Evolutionary conservation across 2,797 vertebrate species (phyloP), one percentile per base, ranked within the genome.

Genomic region (Perodicticus potto): DNA sequence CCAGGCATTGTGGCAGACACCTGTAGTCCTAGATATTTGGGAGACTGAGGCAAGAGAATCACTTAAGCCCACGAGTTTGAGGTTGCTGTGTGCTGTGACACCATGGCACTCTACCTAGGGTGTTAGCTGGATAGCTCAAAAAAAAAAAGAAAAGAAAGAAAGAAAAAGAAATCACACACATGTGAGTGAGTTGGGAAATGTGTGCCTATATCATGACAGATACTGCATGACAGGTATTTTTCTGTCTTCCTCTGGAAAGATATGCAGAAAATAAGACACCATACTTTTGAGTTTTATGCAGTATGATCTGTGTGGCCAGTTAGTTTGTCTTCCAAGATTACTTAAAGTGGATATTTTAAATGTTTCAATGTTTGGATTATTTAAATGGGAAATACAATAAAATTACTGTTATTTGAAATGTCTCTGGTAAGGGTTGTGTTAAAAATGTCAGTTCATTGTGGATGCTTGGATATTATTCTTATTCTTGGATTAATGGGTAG

Each of bases 301-400:
- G 13, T 34, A 80, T 76, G 32, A 85, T 22, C 69, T 59, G n/a
- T 90, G 45, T 65, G 49, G 55, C 55, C 7, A 53, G 13, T 49
- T 32, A 22, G 6, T 88, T 87, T 95, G 49, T 86, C 45, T 93
- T 95, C 77, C 40, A 78, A 96, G 59, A 91, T 83, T 86, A 91
- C 73, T 88, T 95, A 65, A 86, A 94, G 49, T 57, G 29, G 13
- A 32, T 91, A 85, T 85, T 69, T 89, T 95, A 78, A 96, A 37
- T 95, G 61, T 91, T 94, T 82, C 61, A n/a, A 27, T 88, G 25
- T 93, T 37, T 91, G 40, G 11, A 34, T 83, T 88, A 76, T 91
- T 87, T 81, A 65, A 34, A 63, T 61, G 29, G 5, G 14, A 78
- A 74, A 80, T 72, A 72, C 34, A 92, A 69, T 34, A 57, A 84